These are phyloP conservation scores for Chelidonichthys spinosus DNA, from an alignment of 2,797 vertebrate genomes.

Conservation along the genomic window DNA sequence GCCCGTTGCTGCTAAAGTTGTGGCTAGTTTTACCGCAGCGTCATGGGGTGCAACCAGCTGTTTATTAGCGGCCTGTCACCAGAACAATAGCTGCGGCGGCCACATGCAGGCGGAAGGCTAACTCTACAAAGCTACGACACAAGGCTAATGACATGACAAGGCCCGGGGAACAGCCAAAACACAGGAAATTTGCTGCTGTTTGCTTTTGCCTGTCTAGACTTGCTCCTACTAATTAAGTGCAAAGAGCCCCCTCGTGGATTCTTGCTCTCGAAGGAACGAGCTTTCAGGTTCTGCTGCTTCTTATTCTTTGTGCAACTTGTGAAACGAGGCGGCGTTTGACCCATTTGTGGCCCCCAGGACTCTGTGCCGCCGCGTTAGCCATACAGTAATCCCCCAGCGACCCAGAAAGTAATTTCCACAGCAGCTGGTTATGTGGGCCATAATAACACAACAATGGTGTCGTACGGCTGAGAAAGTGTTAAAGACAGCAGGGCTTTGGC, in stretches of 20 bases:
- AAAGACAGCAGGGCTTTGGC: conserved; percentile 20
- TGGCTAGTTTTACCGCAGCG: conserved; percentile 23
- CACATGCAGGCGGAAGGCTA: conserved; percentile 19
- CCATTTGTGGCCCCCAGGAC: conserved; percentile 66
- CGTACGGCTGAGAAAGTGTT: conserved; percentile 60
- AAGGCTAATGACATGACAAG: conserved; percentile 31
- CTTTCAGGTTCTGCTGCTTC: conserved; percentile 33
- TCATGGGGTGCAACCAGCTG: conserved; percentile 34
- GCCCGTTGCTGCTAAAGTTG: conserved; percentile 11
- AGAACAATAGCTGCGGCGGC: conserved; percentile 48
- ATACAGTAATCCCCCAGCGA: conserved; percentile 71
- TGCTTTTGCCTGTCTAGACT: conserved; percentile 65
- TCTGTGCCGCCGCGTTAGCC: conserved; percentile 36
- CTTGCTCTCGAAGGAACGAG: conserved; percentile 14
- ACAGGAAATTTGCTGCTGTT: conserved; percentile 72
- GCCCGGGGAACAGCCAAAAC: conserved; percentile 52
- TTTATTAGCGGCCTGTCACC: conserved; percentile 45
- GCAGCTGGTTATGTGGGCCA: conserved; percentile 76
- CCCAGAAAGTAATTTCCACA: conserved; percentile 75
- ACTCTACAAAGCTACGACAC: conserved; percentile 2
- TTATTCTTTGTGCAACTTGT: conserved; percentile 38
- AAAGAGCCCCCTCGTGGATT: conserved; percentile 40
- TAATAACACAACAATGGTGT: conserved; percentile 59
- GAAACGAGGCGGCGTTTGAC: conserved; percentile 50
- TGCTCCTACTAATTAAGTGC: conserved; percentile 62